Conservation (phyloP, 2,797 vertebrate species). For the Telmatherina bonti region DNA sequence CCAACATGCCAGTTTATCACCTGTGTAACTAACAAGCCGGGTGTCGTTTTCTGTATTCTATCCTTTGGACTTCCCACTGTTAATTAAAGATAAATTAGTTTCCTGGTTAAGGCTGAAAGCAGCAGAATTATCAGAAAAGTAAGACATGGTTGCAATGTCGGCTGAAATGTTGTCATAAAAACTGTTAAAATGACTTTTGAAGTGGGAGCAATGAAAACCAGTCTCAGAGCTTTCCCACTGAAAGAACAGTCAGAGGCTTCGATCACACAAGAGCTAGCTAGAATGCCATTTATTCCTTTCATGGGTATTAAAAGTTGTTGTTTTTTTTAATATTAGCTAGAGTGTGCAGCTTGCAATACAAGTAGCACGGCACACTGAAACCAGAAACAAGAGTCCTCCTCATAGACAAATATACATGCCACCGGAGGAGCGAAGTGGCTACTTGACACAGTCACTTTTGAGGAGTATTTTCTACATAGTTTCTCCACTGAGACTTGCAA, state of each 20-base stretch:
- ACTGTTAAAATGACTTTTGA: not conserved
- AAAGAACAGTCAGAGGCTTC: not conserved
- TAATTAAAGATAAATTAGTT: not conserved
- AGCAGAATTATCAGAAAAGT: not conserved
- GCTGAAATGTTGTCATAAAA: not conserved
- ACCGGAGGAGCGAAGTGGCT: constrained; percentile 31
- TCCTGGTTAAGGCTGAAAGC: not conserved
- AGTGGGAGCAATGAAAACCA: not conserved
- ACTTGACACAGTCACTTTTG: constrained; percentile 31
- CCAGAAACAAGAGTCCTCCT: constrained; percentile 19
- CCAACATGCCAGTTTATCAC: not conserved
- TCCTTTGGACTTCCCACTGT: not conserved
- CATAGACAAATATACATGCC: constrained; percentile 29
- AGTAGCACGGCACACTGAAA: constrained; percentile 2
- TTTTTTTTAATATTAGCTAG: constrained; percentile 14
- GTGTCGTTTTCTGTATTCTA: not conserved
- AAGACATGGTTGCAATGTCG: not conserved
- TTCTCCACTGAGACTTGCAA: constrained; percentile 45
- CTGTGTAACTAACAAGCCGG: not conserved
- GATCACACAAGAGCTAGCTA: not conserved
- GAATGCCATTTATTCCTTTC: constrained; percentile 18
- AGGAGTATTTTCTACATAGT: constrained; percentile 57
- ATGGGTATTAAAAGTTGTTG: constrained; percentile 10
- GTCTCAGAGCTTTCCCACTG: not conserved
- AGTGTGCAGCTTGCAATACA: constrained; percentile 9